Conservation (phyloP, 2,888 invertebrate species). For the Elysia crispata region DNA sequence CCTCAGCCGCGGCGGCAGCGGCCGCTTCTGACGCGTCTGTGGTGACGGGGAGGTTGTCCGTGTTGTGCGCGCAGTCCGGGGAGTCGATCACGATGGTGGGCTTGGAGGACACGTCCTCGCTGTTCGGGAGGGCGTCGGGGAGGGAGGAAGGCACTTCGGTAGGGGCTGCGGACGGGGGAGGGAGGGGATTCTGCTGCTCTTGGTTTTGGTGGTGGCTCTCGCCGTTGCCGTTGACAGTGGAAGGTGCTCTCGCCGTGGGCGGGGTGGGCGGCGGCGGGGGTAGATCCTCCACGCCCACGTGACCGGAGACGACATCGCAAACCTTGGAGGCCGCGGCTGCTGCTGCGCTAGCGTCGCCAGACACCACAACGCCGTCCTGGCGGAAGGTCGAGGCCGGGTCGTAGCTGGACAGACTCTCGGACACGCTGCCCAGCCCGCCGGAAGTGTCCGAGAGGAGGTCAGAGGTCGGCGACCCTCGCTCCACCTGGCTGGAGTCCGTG, state of each 20-base stretch:
- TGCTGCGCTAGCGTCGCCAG: background rate
- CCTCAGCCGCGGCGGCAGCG: slow-evolving; percentile 26
- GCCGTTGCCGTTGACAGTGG: slow-evolving; percentile 17
- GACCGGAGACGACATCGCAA: background rate
- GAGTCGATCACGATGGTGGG: slow-evolving; percentile 45
- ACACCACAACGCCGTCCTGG: slow-evolving; percentile 31
- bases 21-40: slow-evolving; percentile 32
- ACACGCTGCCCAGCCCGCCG: slow-evolving; percentile 34
- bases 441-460: slow-evolving; percentile 42
- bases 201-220: background rate
- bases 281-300: slow-evolving; percentile 11
- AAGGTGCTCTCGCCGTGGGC: slow-evolving; percentile 31
- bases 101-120: slow-evolving; percentile 27
- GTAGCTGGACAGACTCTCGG: slow-evolving; percentile 45
- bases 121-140: background rate
- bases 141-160: slow-evolving; percentile 36
- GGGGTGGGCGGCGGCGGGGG: background rate
- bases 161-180: slow-evolving; percentile 9
- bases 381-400: slow-evolving; percentile 42
- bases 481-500: slow-evolving; percentile 46
- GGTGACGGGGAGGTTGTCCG: background rate
- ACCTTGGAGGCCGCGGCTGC: background rate
- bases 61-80: slow-evolving; percentile 42
- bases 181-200: slow-evolving; percentile 10
- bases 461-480: slow-evolving; percentile 34